Evolutionary conservation across 2,888 invertebrate genomes (phyloP), one percentile per base, ranked within the genome.

Genomic region (Timema podura): DNA sequence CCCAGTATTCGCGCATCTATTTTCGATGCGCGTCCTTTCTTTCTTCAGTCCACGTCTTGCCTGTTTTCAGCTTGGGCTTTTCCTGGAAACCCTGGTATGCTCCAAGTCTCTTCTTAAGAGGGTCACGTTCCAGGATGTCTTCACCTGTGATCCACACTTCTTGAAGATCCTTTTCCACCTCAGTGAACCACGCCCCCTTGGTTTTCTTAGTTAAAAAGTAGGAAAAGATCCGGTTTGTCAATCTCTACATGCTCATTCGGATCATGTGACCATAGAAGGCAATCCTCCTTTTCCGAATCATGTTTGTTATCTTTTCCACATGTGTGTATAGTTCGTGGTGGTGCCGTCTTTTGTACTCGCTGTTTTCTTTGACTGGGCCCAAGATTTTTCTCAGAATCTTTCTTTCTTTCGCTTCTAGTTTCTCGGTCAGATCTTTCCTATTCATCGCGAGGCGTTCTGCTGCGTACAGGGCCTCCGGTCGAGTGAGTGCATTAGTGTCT

Each of bases 371-470:
- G 5, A 49, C n/a, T 9, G 30, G 44, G 13, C 44, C 3, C 7
- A 51, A 8, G 67, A 67, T 67, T 67, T 67, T 51, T n/a, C 49
- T 67, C 30, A 67, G 49, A 9, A 51, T 48, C 49, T 49, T n/a
- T 11, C 9, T 64, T 64, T 68, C 48, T 47, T 61, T 68, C 5
- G 64, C n/a, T 64, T 68, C 64, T 16, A 64, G 16, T 48, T 68
- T 64, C 48, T 68, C 68, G 9, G n/a, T 64, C 68, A 64, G 48
- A 44, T 7, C 30, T 64, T 47, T 68, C 11, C 48, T 68, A 11
- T 68, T n/a, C 48, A 57, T 61, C 2, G 48, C 48, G 3, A 68
- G 68, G 48, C 64, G 48, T 48, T 64, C 48, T 48, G 15, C 13
- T 5, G 45, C 49, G n/a, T 68, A 68, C 9, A 68, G 64, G 13